phyloP scores from a whole-genome alignment of 2,113 vertebrate genomes.

The Channa maculata region DNA sequence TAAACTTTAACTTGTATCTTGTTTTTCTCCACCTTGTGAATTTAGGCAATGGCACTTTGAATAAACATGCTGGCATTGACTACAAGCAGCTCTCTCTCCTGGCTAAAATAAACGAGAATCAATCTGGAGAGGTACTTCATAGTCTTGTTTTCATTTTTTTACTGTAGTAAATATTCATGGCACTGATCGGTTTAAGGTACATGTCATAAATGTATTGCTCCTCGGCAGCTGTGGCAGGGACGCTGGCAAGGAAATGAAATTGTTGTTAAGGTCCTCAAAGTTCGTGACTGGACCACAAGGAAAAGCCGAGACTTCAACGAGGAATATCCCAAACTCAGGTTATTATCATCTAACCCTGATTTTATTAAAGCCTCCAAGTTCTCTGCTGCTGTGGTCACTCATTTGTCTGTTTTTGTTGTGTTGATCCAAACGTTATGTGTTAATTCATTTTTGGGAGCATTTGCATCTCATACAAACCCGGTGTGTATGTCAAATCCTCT shows the following conservation, averaged over 20 bases:
- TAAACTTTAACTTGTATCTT: not conserved
- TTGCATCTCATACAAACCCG: conserved; percentile 37
- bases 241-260: conserved; percentile 98
- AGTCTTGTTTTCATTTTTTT: not conserved
- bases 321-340: conserved; percentile 97
- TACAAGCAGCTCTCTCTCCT: conserved; percentile 91
- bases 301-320: conserved; percentile 98
- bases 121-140: conserved; percentile 92
- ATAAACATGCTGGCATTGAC: conserved; percentile 96
- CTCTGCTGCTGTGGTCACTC: conserved; percentile 27
- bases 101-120: conserved; percentile 93
- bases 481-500: conserved; percentile 61
- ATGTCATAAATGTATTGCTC: not conserved
- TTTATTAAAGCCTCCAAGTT: not conserved
- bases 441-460: conserved; percentile 18
- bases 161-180: not conserved
- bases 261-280: conserved; percentile 91
- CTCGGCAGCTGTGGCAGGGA: conserved; percentile 91
- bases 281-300: conserved; percentile 96
- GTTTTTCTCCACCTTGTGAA: conserved; percentile 34
- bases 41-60: conserved; percentile 95
- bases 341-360: conserved; percentile 1
- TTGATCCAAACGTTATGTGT: conserved; percentile 36
- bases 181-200: not conserved
- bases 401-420: conserved; percentile 58